Percentiles rank a stretch among this genome's conserved stretches.
These are phyloP conservation scores for Oligia latruncula DNA, from an alignment of 2,888 invertebrate species.

Conservation along the genomic window DNA sequence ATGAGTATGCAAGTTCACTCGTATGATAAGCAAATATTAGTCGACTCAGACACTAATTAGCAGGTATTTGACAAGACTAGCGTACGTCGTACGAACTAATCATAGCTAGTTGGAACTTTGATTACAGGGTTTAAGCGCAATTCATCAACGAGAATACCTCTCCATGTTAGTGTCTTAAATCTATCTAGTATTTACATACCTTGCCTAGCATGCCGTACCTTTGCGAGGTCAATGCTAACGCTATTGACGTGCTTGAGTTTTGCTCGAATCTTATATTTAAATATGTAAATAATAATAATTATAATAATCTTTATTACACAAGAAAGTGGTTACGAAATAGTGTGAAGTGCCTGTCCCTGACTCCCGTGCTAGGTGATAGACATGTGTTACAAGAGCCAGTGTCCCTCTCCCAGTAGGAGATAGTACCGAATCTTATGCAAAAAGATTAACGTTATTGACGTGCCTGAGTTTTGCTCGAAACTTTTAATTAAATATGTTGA, in stretches of 20 bases:
- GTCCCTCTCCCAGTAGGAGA: too few relatives aligned
- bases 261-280: not conserved
- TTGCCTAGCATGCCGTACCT: not conserved
- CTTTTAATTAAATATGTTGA: not conserved
- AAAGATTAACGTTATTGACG: not conserved
- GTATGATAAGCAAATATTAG: conserved; percentile 1
- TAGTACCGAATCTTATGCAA: too few relatives aligned
- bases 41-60: conserved; percentile 8
- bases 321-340: too few relatives aligned
- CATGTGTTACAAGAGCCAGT: too few relatives aligned
- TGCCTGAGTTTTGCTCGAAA: not conserved
- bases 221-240: not conserved
- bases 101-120: not conserved
- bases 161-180: not conserved
- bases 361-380: too few relatives aligned
- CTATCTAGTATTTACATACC: not conserved
- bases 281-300: not conserved
- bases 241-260: not conserved
- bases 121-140: conserved; percentile 5
- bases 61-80: conserved; percentile 6
- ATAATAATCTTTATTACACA: too few relatives aligned
- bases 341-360: too few relatives aligned
- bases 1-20: conserved; percentile 1
- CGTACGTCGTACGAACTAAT: not conserved
- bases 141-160: not conserved